A percentile compares a stretch with the other conserved stretches of the same genome.
These are phyloP conservation scores for Pseudobourletiella spinata DNA, from an alignment of 1,140 invertebrate genomes.

Conservation along the genomic window DNA sequence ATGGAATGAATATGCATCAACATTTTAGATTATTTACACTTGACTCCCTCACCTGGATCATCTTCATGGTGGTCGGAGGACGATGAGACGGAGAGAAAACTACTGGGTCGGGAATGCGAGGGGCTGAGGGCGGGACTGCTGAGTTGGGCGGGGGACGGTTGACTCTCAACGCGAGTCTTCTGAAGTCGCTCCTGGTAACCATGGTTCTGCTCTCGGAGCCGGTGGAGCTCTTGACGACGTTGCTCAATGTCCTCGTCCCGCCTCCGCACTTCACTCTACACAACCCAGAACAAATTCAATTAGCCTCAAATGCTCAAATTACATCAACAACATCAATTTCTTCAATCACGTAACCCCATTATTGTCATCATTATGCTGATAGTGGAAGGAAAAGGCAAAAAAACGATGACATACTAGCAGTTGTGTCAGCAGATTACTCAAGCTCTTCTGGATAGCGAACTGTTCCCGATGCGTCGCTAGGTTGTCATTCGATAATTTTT, in stretches of 20 bases:
- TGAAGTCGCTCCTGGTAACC: conserved; percentile 33
- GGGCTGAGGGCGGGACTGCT: conserved; percentile 25
- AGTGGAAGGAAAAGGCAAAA: too few relatives aligned
- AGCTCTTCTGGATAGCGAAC: conserved; percentile 33
- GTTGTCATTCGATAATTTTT: conserved; percentile 27
- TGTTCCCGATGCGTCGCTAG: conserved; percentile 19
- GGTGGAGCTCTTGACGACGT: conserved; percentile 26
- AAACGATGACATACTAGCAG: conserved; percentile 28
- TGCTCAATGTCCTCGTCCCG: conserved; percentile 32
- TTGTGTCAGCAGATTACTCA: conserved; percentile 34
- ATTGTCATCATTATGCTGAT: too few relatives aligned
- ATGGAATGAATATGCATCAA: too few relatives aligned
- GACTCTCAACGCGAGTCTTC: not conserved
- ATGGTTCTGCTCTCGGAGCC: conserved; percentile 37
- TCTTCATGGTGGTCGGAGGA: conserved; percentile 33
- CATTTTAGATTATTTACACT: too few relatives aligned
- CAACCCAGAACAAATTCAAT: not conserved
- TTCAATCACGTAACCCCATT: too few relatives aligned
- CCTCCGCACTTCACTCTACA: conserved; percentile 28
- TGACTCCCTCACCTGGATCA: conserved; percentile 28
- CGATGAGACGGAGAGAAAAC: conserved; percentile 27
- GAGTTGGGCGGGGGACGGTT: conserved; percentile 10
- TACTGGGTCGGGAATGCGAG: conserved; percentile 29
- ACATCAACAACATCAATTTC: too few relatives aligned
- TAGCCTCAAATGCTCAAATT: too few relatives aligned